Conservation (phyloP, 1,140 invertebrate species). For the Bursaphelenchus mucronatus region DNA sequence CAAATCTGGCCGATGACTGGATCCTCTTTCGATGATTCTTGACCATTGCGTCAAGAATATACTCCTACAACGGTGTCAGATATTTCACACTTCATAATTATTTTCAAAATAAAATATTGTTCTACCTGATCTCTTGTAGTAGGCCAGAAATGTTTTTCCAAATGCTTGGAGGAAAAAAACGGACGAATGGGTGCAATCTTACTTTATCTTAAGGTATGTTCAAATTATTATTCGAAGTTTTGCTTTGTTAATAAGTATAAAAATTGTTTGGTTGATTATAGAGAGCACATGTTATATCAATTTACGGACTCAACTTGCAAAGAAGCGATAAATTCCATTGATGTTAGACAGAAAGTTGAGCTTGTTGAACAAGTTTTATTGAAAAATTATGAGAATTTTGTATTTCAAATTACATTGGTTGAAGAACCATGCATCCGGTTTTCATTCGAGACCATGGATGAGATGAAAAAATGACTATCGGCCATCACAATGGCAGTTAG, state of each 20-base stretch:
- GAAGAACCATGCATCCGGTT: constrained; percentile 33
- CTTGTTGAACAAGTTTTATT: constrained; percentile 31
- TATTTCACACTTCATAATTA: background rate
- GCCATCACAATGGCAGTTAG: constrained; percentile 24
- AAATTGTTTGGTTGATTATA: constrained; percentile 2
- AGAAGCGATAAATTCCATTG: constrained; percentile 15
- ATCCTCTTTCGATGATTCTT: constrained; percentile 1
- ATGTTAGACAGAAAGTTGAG: constrained; percentile 29
- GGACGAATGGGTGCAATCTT: no score
- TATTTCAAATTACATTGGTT: constrained; percentile 27
- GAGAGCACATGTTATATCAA: constrained; percentile 18
- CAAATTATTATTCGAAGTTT: no score
- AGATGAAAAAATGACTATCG: constrained; percentile 41
- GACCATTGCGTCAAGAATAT: constrained; percentile 10
- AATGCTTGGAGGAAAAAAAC: constrained; percentile 15
- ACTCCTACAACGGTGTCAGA: background rate
- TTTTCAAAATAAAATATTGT: background rate
- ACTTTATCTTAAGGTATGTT: no score
- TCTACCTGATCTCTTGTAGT: constrained; percentile 15
- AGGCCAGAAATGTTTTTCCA: no score
- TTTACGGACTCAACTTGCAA: constrained; percentile 42
- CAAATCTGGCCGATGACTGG: no score
- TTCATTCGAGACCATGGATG: constrained; percentile 27
- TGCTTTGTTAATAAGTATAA: constrained; percentile 2
- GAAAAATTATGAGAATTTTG: constrained; percentile 38